Evolutionary conservation across 2,888 invertebrate genomes (phyloP).

Genomic region (Drosophila sordidapex): DNA sequence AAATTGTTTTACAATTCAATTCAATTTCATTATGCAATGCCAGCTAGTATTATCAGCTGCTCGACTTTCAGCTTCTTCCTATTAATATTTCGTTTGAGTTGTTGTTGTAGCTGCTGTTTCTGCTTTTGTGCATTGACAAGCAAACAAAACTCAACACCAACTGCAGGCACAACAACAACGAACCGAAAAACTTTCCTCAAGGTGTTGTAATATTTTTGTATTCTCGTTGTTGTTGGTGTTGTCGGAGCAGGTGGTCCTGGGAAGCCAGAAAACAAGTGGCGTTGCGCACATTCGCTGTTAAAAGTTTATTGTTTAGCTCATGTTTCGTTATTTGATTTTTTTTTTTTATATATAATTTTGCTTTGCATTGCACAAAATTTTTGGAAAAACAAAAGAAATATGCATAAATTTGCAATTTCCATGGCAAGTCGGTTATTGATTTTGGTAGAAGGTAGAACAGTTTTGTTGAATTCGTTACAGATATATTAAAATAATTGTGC

Average conservation of each 20-base stretch:
- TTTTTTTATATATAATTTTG: slow-evolving; percentile 39
- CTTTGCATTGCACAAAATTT: slow-evolving; percentile 23
- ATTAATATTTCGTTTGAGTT: slow-evolving; percentile 21
- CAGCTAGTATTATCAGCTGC: slow-evolving; percentile 55
- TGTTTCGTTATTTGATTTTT: slow-evolving; percentile 16
- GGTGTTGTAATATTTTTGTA: slow-evolving; percentile 51
- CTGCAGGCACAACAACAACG: slow-evolving; percentile 33
- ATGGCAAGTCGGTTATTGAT: slow-evolving; percentile 33
- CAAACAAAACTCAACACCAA: slow-evolving; percentile 43
- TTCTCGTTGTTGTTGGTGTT: slow-evolving; percentile 34
- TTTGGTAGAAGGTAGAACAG: slow-evolving; percentile 26
- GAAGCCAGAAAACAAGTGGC: slow-evolving; percentile 46
- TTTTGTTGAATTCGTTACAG: slow-evolving; percentile 6
- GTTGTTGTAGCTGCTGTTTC: slow-evolving; percentile 10
- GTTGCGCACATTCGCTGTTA: slow-evolving; percentile 49
- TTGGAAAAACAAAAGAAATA: slow-evolving; percentile 21
- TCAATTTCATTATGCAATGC: slow-evolving; percentile 64
- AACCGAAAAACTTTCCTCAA: slow-evolving; percentile 54
- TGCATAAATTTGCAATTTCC: slow-evolving; percentile 38
- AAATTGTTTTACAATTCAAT: slow-evolving; percentile 72
- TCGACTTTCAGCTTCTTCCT: slow-evolving; percentile 19
- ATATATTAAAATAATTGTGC: slow-evolving; percentile 17
- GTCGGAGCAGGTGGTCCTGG: slow-evolving; percentile 56
- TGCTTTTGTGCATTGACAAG: slow-evolving; percentile 49
- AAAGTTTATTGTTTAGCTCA: slow-evolving; percentile 69